These are phyloP conservation scores for Prosapia bicincta DNA, from an alignment of 2,888 invertebrate species.

Conservation along the genomic window DNA sequence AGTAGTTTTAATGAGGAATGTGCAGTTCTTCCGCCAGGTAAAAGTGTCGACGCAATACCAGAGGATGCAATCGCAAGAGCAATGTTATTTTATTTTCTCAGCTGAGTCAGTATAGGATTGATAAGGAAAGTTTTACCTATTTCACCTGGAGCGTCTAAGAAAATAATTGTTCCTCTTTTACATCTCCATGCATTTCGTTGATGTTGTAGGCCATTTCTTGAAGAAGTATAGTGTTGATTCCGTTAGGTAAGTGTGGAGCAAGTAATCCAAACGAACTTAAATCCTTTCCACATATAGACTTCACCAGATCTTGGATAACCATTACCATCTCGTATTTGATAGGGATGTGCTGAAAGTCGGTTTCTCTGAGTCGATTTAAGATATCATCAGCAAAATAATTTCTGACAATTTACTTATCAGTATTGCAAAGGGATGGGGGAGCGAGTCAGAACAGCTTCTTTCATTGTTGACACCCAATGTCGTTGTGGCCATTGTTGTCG, in stretches of 20 bases:
- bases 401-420: background rate
- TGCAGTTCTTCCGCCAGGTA: too few species aligned
- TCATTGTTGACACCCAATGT: background rate
- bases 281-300: constrained; percentile 17
- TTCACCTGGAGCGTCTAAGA: constrained; percentile 35
- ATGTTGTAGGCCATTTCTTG: background rate
- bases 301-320: background rate
- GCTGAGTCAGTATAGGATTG: background rate
- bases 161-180: constrained; percentile 20
- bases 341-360: background rate
- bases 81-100: background rate
- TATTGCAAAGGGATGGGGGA: background rate
- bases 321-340: background rate
- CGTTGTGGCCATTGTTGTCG: background rate
- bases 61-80: too few species aligned
- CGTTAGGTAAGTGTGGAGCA: background rate
- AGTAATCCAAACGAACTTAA: background rate
- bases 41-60: too few species aligned
- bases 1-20: too few species aligned
- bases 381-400: background rate
- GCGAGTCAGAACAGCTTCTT: background rate
- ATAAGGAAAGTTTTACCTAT: background rate
- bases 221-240: background rate
- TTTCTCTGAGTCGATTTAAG: background rate
- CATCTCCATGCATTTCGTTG: background rate